phyloP scores from a whole-genome alignment of 2,888 invertebrate species.

The Cantharis lateralis region DNA sequence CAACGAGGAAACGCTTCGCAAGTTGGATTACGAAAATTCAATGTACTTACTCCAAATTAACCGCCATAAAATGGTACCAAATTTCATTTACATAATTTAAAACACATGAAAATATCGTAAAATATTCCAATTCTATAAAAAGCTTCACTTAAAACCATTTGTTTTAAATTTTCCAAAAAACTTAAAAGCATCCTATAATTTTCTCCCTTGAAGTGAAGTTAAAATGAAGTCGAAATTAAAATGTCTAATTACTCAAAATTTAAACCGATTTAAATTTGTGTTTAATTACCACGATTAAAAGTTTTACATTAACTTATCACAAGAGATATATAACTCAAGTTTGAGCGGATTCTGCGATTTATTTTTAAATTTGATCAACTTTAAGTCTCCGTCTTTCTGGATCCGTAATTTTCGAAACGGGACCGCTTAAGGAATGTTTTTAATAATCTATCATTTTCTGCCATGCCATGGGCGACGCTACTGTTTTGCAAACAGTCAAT shows the following conservation, averaged over 20 bases:
- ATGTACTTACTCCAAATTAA: not conserved
- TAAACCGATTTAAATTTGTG: not conserved
- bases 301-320: not conserved
- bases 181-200: not conserved
- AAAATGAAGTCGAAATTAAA: not conserved
- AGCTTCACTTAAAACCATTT: not conserved
- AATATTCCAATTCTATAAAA: not conserved
- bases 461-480: no score
- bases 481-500: no score
- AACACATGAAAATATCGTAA: not conserved
- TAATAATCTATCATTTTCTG: no score
- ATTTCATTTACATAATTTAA: not conserved
- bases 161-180: not conserved
- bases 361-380: no score
- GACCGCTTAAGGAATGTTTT: no score
- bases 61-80: not conserved
- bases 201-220: not conserved
- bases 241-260: not conserved
- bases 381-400: no score
- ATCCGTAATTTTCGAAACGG: no score
- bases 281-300: not conserved
- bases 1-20: not conserved
- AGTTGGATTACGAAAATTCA: not conserved
- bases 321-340: no score
- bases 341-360: no score